Conservation (phyloP, 2,797 vertebrate genomes). For the Fratercula arctica region DNA sequence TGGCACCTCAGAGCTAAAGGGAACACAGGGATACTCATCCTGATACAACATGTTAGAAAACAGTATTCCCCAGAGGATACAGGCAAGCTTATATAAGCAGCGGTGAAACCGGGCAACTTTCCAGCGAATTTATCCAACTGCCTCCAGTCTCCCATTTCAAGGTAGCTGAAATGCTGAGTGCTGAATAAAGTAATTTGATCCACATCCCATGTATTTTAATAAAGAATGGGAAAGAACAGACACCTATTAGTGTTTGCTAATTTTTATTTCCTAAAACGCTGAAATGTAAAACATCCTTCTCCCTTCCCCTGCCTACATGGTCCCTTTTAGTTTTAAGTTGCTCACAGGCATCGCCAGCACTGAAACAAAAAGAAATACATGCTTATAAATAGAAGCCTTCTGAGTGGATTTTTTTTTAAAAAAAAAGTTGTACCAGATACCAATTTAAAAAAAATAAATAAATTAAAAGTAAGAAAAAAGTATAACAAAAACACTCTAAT, state of each 20-base stretch:
- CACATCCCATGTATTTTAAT: slow-evolving; percentile 28
- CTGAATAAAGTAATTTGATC: slow-evolving; percentile 17
- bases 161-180: slow-evolving; percentile 28
- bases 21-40: neutral
- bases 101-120: slow-evolving; percentile 24
- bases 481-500: neutral
- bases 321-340: neutral
- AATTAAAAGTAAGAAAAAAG: too few relatives aligned
- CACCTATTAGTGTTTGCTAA: slow-evolving; percentile 34
- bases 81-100: slow-evolving; percentile 31
- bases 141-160: slow-evolving; percentile 51
- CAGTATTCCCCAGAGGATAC: neutral
- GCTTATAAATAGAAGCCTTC: neutral
- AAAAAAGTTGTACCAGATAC: neutral
- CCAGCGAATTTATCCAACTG: slow-evolving; percentile 25
- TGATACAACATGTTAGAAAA: neutral
- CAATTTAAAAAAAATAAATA: neutral
- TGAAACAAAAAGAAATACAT: neutral
- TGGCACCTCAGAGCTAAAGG: neutral
- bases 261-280: slow-evolving; percentile 24
- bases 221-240: slow-evolving; percentile 35
- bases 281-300: neutral
- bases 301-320: neutral
- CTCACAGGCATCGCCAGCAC: neutral
- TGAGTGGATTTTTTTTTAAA: neutral